phyloP scores from a whole-genome alignment of 1,140 invertebrate species.

The Maniola jurtina region DNA sequence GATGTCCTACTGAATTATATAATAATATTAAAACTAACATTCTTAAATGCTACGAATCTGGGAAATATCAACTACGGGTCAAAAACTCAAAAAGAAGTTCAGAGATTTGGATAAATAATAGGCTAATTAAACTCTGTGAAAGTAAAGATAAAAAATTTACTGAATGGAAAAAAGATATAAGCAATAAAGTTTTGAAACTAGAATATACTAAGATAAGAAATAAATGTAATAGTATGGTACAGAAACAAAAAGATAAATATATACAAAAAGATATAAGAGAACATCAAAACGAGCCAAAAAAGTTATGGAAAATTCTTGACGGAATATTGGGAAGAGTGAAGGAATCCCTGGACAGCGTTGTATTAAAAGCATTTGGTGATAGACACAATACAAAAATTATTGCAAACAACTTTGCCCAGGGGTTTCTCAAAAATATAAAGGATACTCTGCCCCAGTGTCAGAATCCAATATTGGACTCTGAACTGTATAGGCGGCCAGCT shows the following conservation, averaged over 20 bases:
- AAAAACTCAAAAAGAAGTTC: too few relatives aligned
- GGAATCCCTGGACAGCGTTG: constrained; percentile 10
- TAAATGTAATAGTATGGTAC: constrained; percentile 11
- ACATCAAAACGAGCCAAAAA: neutral
- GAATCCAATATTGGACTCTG: constrained; percentile 9
- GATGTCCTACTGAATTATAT: too few relatives aligned
- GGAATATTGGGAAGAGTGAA: constrained; percentile 17
- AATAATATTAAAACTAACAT: too few relatives aligned
- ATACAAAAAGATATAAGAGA: constrained; percentile 8
- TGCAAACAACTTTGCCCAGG: constrained; percentile 12
- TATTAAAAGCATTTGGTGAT: constrained; percentile 15
- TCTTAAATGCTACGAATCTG: too few relatives aligned
- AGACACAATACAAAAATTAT: constrained; percentile 9
- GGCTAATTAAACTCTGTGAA: too few relatives aligned
- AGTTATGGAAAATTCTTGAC: constrained; percentile 15
- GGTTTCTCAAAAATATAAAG: constrained; percentile 14
- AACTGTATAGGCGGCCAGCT: neutral
- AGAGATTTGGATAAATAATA: too few relatives aligned
- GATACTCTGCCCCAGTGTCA: constrained; percentile 12
- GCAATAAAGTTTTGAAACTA: constrained; percentile 21
- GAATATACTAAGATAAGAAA: constrained; percentile 18
- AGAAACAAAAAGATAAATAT: constrained; percentile 4
- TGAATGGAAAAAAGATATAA: too few relatives aligned
- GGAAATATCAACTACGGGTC: too few relatives aligned
- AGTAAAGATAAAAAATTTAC: too few relatives aligned